These are phyloP conservation scores for Ptychodera flava DNA, from an alignment of 35 echinoderm and acorn worm species.

Conservation along the genomic window DNA sequence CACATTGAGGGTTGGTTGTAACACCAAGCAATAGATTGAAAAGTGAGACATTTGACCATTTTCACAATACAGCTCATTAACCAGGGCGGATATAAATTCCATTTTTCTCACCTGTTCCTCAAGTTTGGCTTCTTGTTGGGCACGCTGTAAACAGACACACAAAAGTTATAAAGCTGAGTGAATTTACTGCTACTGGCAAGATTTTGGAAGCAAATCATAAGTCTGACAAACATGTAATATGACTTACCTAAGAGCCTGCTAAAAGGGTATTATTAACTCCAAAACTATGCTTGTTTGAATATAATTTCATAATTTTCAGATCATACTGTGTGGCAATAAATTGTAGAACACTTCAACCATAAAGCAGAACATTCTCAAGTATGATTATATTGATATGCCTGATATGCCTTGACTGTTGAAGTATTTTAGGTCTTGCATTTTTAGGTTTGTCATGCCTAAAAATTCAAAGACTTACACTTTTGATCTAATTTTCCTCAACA, in stretches of 20 bases:
- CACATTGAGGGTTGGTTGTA: background rate
- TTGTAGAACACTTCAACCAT: too few species aligned
- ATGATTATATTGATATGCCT: too few species aligned
- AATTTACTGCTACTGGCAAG: background rate
- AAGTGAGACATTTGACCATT: background rate
- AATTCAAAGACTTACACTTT: too few species aligned
- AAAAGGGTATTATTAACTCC: background rate
- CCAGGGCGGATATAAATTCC: background rate
- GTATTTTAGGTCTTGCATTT: too few species aligned
- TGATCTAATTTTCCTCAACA: too few species aligned
- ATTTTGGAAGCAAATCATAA: background rate
- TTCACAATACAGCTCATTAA: slow-evolving; percentile 12
- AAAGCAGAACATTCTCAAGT: too few species aligned
- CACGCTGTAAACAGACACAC: slow-evolving; percentile 23
- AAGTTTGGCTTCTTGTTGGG: slow-evolving; percentile 21
- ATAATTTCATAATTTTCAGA: background rate
- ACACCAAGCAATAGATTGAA: background rate
- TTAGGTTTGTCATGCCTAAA: too few species aligned
- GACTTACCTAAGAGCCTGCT: background rate
- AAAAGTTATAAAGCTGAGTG: background rate
- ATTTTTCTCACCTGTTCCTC: slow-evolving; percentile 28
- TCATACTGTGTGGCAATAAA: too few species aligned
- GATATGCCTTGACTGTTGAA: too few species aligned
- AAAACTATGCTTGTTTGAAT: background rate
- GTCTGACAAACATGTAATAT: background rate